Percentiles rank a stretch among this genome's conserved stretches.
Conservation (phyloP, 2,888 invertebrate species). For the Apodemia mormo region DNA sequence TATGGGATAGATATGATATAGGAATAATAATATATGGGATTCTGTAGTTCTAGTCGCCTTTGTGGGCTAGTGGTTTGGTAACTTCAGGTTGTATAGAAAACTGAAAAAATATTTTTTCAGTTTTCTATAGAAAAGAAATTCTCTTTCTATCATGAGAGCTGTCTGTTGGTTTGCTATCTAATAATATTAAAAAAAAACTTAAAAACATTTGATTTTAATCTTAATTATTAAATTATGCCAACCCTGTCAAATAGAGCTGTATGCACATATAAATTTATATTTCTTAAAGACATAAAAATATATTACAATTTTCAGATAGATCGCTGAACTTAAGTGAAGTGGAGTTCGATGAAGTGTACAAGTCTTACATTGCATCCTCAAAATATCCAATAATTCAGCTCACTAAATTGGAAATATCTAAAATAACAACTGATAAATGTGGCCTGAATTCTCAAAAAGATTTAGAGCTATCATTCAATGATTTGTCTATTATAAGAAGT, state of each 20-base stretch:
- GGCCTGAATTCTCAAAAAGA: background rate
- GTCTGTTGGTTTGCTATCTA: too few species aligned
- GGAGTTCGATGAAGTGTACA: background rate
- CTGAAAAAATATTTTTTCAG: too few species aligned
- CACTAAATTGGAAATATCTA: background rate
- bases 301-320: background rate
- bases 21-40: too few species aligned
- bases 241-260: background rate
- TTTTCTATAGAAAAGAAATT: too few species aligned
- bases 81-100: too few species aligned
- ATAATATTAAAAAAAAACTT: too few species aligned
- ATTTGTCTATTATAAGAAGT: background rate
- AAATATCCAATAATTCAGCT: background rate
- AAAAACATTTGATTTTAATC: too few species aligned
- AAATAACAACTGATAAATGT: background rate
- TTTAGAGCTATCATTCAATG: background rate
- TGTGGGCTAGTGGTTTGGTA: too few species aligned
- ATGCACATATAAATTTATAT: background rate
- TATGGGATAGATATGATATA: too few species aligned
- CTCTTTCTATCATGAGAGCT: too few species aligned
- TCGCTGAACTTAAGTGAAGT: background rate
- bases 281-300: background rate
- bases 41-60: too few species aligned
- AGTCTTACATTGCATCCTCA: background rate
- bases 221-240: too few species aligned